These are phyloP conservation scores for Caenorhabditis plicata DNA, from an alignment of 2,888 invertebrate species.

Conservation along the genomic window DNA sequence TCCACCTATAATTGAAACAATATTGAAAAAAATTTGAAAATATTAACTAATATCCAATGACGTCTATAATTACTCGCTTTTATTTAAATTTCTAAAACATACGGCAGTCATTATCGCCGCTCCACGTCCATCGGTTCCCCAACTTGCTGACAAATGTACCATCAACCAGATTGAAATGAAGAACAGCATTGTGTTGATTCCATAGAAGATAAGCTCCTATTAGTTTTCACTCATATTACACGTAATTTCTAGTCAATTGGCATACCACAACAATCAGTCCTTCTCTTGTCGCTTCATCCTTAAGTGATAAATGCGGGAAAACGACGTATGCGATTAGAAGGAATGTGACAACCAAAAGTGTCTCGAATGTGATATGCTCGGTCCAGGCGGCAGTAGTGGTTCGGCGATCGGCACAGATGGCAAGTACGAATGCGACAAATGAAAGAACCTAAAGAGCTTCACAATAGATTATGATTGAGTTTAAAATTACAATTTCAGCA, in stretches of 20 bases:
- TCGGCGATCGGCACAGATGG: constrained; percentile 62
- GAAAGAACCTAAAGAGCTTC: constrained; percentile 72
- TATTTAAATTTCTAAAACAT: constrained; percentile 15
- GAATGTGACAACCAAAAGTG: constrained; percentile 45
- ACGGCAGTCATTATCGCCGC: constrained; percentile 64
- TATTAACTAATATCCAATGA: too few species aligned
- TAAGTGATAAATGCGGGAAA: constrained; percentile 62
- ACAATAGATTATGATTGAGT: not conserved
- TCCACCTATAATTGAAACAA: too few species aligned
- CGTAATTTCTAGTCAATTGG: not conserved
- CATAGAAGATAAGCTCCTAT: constrained; percentile 64
- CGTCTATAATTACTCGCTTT: too few species aligned
- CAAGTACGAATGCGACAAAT: constrained; percentile 61
- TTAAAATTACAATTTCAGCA: constrained; percentile 67
- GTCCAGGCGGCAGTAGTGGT: constrained; percentile 64
- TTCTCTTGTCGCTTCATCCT: constrained; percentile 59
- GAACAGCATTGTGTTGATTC: constrained; percentile 62
- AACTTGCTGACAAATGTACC: constrained; percentile 63
- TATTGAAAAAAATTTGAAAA: too few species aligned
- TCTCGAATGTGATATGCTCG: constrained; percentile 64
- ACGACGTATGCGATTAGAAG: constrained; percentile 62
- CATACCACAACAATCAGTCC: constrained; percentile 62
- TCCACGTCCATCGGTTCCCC: constrained; percentile 61
- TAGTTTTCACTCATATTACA: not conserved
- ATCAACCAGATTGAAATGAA: constrained; percentile 65